Conservation (phyloP, 2,797 vertebrate genomes). For the Distichodus sexfasciatus region DNA sequence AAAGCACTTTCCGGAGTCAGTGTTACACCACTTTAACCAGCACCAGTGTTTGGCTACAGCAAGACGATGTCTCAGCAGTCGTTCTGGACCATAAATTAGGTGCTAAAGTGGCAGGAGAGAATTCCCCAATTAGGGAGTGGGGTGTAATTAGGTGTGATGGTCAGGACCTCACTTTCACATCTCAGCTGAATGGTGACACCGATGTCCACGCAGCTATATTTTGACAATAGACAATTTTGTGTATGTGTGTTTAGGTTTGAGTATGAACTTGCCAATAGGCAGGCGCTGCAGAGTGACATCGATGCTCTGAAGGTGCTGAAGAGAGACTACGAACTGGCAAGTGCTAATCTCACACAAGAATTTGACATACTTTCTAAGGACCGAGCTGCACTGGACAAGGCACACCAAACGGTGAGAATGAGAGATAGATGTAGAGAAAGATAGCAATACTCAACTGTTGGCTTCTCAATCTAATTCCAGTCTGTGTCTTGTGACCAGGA, state of each 20-base stretch:
- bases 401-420: slow-evolving; percentile 58
- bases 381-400: slow-evolving; percentile 62
- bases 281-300: slow-evolving; percentile 74
- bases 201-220: too few relatives aligned
- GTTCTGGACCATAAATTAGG: too few relatives aligned
- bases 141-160: too few relatives aligned
- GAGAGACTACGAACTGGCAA: slow-evolving; percentile 72
- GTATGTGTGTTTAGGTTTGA: slow-evolving; percentile 65
- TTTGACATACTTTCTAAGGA: slow-evolving; percentile 59
- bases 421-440: not conserved
- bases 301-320: slow-evolving; percentile 71
- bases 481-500: slow-evolving; percentile 34
- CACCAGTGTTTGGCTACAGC: too few relatives aligned
- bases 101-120: too few relatives aligned
- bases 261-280: slow-evolving; percentile 67
- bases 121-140: too few relatives aligned
- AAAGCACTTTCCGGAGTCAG: too few relatives aligned
- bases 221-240: too few relatives aligned
- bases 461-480: not conserved
- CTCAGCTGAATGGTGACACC: too few relatives aligned
- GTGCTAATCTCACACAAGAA: slow-evolving; percentile 66
- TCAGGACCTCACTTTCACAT: too few relatives aligned
- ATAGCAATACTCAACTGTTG: not conserved
- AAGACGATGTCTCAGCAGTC: too few relatives aligned
- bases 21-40: too few relatives aligned